phyloP scores from a whole-genome alignment of 2,888 invertebrate species.

The Ommatoiulus sabulosus region DNA sequence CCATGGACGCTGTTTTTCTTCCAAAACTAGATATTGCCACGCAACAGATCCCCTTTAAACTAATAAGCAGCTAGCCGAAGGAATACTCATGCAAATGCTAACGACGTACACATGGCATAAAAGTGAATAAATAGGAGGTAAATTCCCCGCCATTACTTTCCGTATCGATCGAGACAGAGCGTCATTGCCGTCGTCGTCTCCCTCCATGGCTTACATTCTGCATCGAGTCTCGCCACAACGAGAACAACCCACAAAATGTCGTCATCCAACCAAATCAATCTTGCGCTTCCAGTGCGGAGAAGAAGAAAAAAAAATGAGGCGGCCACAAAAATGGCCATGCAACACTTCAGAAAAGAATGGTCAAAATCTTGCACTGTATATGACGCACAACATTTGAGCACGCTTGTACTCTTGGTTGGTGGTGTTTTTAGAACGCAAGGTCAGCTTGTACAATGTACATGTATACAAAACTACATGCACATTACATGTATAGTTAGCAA shows the following conservation, averaged over 20 bases:
- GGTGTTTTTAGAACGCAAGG: too few species aligned
- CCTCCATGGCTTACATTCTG: neutral
- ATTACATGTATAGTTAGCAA: too few species aligned
- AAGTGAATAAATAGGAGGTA: slow-evolving; percentile 1
- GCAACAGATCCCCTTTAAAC: neutral
- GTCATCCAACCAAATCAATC: neutral
- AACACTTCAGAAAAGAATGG: too few species aligned
- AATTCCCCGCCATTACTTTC: slow-evolving; percentile 1
- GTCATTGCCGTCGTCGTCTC: neutral
- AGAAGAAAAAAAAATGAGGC: neutral
- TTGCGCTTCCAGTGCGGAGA: neutral
- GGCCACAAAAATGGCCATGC: too few species aligned
- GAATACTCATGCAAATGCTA: neutral
- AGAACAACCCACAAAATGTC: neutral
- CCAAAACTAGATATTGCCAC: neutral
- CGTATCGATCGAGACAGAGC: neutral
- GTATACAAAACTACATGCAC: too few species aligned
- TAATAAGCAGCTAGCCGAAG: slow-evolving; percentile 1
- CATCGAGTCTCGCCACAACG: neutral
- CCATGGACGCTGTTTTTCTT: neutral
- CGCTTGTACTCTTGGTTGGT: too few species aligned
- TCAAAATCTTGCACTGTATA: too few species aligned
- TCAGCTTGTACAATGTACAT: too few species aligned
- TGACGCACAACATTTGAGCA: too few species aligned
- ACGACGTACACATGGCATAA: slow-evolving; percentile 1